Percentiles rank a stretch among this genome's conserved stretches.
phyloP scores from a whole-genome alignment of 2,797 vertebrate species.

The Gila robusta region DNA sequence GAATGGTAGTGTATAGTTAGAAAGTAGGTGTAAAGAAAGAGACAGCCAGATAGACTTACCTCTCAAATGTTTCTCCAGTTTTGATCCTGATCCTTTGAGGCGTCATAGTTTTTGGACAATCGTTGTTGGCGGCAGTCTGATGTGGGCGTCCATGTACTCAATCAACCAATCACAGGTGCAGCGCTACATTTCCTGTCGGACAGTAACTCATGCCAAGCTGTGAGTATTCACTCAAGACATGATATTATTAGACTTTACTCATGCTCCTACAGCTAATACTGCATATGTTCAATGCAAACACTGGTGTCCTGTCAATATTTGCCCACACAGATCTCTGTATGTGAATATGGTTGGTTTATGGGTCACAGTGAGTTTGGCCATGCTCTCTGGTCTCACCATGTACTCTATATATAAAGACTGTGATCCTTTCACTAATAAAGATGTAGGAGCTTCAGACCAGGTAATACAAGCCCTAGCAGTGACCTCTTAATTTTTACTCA shows the following conservation, averaged over 20 bases:
- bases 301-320: constrained; percentile 13
- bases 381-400: constrained; percentile 82
- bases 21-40: not conserved
- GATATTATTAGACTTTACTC: not conserved
- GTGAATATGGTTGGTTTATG: constrained; percentile 82
- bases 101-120: constrained; percentile 85
- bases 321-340: constrained; percentile 78
- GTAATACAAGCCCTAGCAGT: constrained; percentile 63
- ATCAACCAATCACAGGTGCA: constrained; percentile 88
- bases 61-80: constrained; percentile 68
- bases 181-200: constrained; percentile 84
- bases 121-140: constrained; percentile 79
- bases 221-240: constrained; percentile 66
- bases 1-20: not conserved
- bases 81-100: constrained; percentile 81
- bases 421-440: constrained; percentile 77
- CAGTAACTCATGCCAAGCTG: constrained; percentile 81
- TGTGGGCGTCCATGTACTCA: constrained; percentile 82
- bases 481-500: not conserved
- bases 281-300: not conserved
- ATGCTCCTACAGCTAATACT: not conserved
- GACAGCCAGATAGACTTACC: not conserved
- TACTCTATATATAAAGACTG: constrained; percentile 84
- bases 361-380: constrained; percentile 80
- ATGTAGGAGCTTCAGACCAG: constrained; percentile 76